phyloP scores from a whole-genome alignment of 2,113 vertebrate species.

The Speoplatyrhinus poulsoni region DNA sequence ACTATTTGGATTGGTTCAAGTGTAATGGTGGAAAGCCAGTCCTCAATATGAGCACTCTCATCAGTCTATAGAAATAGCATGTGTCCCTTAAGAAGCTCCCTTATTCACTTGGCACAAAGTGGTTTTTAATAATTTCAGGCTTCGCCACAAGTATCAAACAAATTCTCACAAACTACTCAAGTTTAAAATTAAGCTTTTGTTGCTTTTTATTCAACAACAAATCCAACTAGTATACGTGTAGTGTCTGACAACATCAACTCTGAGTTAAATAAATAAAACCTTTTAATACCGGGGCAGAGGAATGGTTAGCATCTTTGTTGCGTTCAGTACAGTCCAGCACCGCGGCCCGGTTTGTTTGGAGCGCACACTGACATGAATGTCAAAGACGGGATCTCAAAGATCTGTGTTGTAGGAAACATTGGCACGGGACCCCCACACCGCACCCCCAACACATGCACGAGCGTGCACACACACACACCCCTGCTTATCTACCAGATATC shows the following conservation, averaged over 20 bases:
- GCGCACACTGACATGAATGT: constrained; percentile 13
- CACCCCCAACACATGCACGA: background rate
- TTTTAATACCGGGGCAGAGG: constrained; percentile 29
- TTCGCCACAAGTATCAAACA: constrained; percentile 1
- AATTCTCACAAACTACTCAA: too few relatives aligned
- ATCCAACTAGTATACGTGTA: constrained; percentile 19
- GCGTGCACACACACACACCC: too few relatives aligned
- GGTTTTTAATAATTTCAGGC: constrained; percentile 35
- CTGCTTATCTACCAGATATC: background rate
- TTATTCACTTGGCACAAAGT: constrained; percentile 59
- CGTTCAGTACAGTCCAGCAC: constrained; percentile 43
- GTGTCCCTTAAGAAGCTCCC: constrained; percentile 33
- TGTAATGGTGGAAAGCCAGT: constrained; percentile 6
- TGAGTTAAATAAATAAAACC: constrained; percentile 45
- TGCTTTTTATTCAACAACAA: constrained; percentile 31
- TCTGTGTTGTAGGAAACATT: constrained; percentile 6
- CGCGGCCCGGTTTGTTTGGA: constrained; percentile 14
- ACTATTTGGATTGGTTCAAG: constrained; percentile 27
- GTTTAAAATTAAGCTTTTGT: constrained; percentile 42
- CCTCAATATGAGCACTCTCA: constrained; percentile 21
- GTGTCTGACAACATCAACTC: constrained; percentile 34
- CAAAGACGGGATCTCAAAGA: constrained; percentile 26
- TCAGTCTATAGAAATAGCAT: constrained; percentile 29
- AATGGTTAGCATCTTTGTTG: constrained; percentile 48
- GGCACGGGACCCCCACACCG: background rate